Percentiles rank a stretch among this genome's conserved stretches.
phyloP scores from a whole-genome alignment of 2,113 vertebrate species.

The Meleagris gallopavo region DNA sequence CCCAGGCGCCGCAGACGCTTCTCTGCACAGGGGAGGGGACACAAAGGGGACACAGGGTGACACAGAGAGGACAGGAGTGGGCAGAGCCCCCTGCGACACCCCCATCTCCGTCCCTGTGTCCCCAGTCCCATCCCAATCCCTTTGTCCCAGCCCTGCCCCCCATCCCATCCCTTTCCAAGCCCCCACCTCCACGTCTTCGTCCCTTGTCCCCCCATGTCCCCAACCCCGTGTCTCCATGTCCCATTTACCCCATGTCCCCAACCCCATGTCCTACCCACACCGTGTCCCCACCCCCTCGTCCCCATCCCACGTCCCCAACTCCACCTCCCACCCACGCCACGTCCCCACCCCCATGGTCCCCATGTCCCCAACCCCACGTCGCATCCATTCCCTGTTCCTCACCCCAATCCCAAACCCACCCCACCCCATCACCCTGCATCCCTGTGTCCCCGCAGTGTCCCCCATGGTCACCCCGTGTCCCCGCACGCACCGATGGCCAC shows the following conservation, averaged over 20 bases:
- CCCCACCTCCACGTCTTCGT: neutral
- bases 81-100: neutral
- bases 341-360: neutral
- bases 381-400: neutral
- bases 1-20: conserved; percentile 85
- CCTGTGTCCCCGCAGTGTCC: neutral
- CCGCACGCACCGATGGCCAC: conserved; percentile 79
- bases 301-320: neutral
- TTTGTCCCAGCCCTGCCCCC: neutral
- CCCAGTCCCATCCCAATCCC: no score
- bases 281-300: neutral
- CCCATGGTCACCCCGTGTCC: accelerated
- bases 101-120: neutral
- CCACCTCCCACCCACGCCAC: neutral
- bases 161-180: no score
- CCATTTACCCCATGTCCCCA: neutral
- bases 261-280: neutral
- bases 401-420: neutral
- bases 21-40: conserved; percentile 72
- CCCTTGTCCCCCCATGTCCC: neutral
- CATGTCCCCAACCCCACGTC: no score
- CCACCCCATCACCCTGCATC: neutral
- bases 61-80: neutral
- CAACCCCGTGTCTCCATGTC: neutral
- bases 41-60: neutral